These are phyloP conservation scores for Lutra lutra DNA, from an alignment of 2,797 vertebrate species.

Conservation along the genomic window DNA sequence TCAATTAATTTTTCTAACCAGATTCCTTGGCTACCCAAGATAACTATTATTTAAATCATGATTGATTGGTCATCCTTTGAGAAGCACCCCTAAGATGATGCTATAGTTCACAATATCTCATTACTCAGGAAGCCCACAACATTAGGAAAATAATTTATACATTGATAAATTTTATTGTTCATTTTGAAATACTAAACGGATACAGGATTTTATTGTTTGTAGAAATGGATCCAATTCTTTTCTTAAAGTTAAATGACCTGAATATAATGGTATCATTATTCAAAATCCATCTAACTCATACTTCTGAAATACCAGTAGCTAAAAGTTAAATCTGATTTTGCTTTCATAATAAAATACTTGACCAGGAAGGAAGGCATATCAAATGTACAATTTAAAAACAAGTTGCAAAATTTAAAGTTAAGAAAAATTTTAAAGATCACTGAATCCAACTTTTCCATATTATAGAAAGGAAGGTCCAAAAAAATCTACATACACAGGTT, in stretches of 20 bases:
- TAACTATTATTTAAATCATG: constrained; percentile 69
- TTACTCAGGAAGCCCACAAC: constrained; percentile 58
- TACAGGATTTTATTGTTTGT: constrained; percentile 73
- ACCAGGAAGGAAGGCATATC: neutral
- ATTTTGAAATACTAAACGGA: constrained; percentile 75
- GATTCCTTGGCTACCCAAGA: constrained; percentile 56
- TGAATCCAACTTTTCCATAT: neutral
- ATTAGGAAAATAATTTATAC: constrained; percentile 72
- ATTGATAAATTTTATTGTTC: constrained; percentile 20
- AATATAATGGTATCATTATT: neutral
- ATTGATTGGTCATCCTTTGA: constrained; percentile 57
- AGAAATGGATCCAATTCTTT: constrained; percentile 72
- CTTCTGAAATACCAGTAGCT: neutral
- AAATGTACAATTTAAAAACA: neutral
- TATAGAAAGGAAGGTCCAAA: neutral
- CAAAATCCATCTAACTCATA: constrained; percentile 22
- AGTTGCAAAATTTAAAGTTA: neutral
- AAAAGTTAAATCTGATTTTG: constrained; percentile 32
- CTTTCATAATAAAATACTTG: neutral
- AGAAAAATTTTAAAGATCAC: neutral
- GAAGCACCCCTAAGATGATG: constrained; percentile 65
- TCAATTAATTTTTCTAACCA: constrained; percentile 68
- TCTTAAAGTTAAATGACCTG: constrained; percentile 67
- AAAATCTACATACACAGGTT: neutral
- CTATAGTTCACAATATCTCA: constrained; percentile 60